phyloP scores from a whole-genome alignment of 2,888 invertebrate genomes.

The Amblyteles armatorius region DNA sequence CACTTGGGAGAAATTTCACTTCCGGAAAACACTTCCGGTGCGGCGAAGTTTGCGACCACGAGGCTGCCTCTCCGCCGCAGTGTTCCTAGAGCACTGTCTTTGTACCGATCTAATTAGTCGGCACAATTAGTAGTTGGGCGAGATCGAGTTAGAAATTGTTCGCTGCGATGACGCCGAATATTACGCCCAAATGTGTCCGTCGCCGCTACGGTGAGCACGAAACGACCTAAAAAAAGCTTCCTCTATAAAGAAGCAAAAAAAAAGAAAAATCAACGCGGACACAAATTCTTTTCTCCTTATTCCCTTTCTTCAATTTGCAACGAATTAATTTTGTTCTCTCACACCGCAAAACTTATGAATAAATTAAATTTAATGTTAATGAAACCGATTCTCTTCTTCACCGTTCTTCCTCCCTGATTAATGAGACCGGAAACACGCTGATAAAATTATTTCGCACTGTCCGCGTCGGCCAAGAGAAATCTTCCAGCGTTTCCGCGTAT shows the following conservation, averaged over 20 bases:
- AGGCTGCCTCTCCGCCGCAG: conserved; percentile 35
- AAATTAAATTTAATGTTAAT: background rate
- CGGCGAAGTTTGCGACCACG: conserved; percentile 59
- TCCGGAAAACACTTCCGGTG: conserved; percentile 65
- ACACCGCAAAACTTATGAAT: background rate
- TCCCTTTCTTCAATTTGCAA: no score
- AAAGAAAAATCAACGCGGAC: no score
- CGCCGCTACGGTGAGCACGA: background rate
- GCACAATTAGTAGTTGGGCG: conserved; percentile 58
- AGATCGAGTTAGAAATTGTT: conserved; percentile 57
- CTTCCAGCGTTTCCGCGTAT: background rate
- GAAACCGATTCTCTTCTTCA: background rate
- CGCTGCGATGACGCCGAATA: conserved; percentile 44
- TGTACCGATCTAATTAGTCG: conserved; percentile 65
- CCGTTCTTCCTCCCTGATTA: conserved; percentile 16
- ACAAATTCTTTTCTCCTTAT: no score
- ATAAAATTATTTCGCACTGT: conserved; percentile 20
- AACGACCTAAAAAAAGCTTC: background rate
- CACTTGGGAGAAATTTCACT: conserved; percentile 65
- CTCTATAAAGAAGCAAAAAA: no score
- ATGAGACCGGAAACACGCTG: background rate
- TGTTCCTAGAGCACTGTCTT: conserved; percentile 39
- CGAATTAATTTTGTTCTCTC: background rate
- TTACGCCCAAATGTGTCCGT: conserved; percentile 22
- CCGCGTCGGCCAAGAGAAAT: background rate